Evolutionary conservation across 2,888 invertebrate species (phyloP).

Genomic region (Graphium colonna): DNA sequence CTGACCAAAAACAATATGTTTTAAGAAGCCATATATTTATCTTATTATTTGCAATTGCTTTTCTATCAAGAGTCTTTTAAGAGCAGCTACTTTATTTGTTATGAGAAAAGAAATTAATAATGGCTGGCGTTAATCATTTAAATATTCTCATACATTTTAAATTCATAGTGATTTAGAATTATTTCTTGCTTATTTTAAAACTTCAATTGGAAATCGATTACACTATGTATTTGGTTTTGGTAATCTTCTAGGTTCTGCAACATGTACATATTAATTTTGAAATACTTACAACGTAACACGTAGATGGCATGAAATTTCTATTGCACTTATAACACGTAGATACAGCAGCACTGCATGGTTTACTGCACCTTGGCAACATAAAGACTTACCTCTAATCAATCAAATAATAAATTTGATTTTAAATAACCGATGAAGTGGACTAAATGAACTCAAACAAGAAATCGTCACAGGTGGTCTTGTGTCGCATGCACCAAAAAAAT

Average conservation of each 20-base stretch:
- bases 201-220: too few relatives aligned
- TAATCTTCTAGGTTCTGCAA: background rate
- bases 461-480: conserved; percentile 38
- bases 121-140: too few relatives aligned
- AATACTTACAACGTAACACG: conserved; percentile 18
- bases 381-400: conserved; percentile 24
- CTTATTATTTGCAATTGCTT: too few relatives aligned
- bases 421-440: conserved; percentile 24
- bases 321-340: conserved; percentile 45
- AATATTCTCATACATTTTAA: too few relatives aligned
- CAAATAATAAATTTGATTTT: conserved; percentile 18
- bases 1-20: too few relatives aligned
- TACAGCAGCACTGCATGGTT: conserved; percentile 61
- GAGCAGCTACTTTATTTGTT: too few relatives aligned
- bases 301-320: conserved; percentile 37
- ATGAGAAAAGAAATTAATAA: too few relatives aligned
- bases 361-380: conserved; percentile 40
- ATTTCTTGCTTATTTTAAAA: too few relatives aligned
- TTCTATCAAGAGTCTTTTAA: too few relatives aligned
- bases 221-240: background rate
- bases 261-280: conserved; percentile 10
- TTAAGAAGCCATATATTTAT: too few relatives aligned
- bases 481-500: conserved; percentile 24
- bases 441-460: conserved; percentile 64
- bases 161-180: too few relatives aligned